A percentile compares a stretch with the other conserved stretches of the same genome.
These are phyloP conservation scores for Paedocypris sp. DNA, from an alignment of 2,113 vertebrate species.

Conservation along the genomic window DNA sequence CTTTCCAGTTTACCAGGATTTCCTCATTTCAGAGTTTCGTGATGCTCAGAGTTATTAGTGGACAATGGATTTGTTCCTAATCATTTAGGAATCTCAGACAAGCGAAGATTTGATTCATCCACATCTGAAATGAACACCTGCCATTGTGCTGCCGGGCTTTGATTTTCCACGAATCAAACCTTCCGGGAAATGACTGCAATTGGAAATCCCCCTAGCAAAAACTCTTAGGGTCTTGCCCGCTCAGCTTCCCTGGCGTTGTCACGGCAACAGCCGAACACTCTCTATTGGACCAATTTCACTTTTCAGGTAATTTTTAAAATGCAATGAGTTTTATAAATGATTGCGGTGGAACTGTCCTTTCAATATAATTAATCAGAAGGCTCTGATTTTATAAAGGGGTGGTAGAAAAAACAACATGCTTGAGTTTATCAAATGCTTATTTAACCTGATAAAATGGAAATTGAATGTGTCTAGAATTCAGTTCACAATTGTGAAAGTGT, in stretches of 20 bases:
- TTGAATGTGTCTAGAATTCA: no score
- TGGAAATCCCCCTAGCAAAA: slow-evolving; percentile 14
- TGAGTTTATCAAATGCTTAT: no score
- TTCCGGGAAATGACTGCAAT: slow-evolving; percentile 15
- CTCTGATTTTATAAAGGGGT: no score
- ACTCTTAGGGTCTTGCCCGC: not conserved
- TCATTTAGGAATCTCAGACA: slow-evolving; percentile 6
- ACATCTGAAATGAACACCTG: slow-evolving; percentile 21
- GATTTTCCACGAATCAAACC: not conserved
- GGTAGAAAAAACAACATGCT: no score
- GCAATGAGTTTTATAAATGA: not conserved
- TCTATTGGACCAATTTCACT: not conserved
- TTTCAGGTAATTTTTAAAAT: slow-evolving; percentile 2
- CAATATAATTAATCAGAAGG: no score
- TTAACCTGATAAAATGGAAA: no score
- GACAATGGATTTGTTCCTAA: not conserved
- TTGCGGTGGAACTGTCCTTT: not conserved
- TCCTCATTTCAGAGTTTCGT: not conserved
- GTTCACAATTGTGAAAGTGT: no score
- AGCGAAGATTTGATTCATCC: slow-evolving; percentile 18
- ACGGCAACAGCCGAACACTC: slow-evolving; percentile 41
- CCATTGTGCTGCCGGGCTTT: not conserved
- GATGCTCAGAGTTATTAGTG: not conserved
- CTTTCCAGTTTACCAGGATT: not conserved
- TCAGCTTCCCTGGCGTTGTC: slow-evolving; percentile 35